A percentile compares a stretch with the other conserved stretches of the same genome.
Conservation (phyloP, 2,888 invertebrate species). For the Exephanes ischioxanthus region DNA sequence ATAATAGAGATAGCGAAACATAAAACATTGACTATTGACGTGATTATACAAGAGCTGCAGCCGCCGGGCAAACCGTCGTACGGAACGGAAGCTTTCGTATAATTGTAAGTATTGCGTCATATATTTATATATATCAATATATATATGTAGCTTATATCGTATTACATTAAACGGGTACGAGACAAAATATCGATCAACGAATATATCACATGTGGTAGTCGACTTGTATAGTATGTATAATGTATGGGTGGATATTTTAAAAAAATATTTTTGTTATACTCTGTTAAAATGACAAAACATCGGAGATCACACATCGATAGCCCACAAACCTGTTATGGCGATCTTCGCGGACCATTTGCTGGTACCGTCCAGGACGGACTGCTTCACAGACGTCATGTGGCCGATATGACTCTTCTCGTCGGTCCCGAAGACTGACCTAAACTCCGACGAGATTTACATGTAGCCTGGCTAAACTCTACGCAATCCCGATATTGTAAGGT, state of each 20-base stretch:
- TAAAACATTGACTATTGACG: conserved; percentile 66
- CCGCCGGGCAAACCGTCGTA: conserved; percentile 68
- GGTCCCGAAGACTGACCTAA: conserved; percentile 98
- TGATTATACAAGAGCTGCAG: conserved; percentile 67
- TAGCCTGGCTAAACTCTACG: conserved; percentile 72
- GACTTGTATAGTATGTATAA: conserved; percentile 56
- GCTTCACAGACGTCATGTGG: conserved; percentile 99
- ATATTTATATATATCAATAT: conserved; percentile 39
- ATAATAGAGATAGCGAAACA: conserved; percentile 54
- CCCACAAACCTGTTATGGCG: conserved; percentile 98
- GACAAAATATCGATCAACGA: conserved; percentile 42
- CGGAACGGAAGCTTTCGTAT: conserved; percentile 65
- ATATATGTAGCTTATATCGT: conserved; percentile 29
- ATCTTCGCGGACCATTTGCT: conserved; percentile 99
- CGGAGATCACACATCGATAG: conserved; percentile 73
- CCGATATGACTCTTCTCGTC: conserved; percentile 97
- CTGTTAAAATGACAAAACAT: conserved; percentile 18
- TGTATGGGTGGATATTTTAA: conserved; percentile 47
- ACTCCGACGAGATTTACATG: conserved; percentile 83
- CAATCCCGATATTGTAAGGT: not conserved
- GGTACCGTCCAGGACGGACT: conserved; percentile 99
- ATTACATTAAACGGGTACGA: conserved; percentile 19
- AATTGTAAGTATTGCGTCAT: conserved; percentile 43
- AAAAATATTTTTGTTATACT: conserved; percentile 38
- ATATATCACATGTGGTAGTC: conserved; percentile 42